These are phyloP conservation scores for Aspiorhynchus laticeps DNA, from an alignment of 2,113 vertebrate genomes.

Conservation along the genomic window DNA sequence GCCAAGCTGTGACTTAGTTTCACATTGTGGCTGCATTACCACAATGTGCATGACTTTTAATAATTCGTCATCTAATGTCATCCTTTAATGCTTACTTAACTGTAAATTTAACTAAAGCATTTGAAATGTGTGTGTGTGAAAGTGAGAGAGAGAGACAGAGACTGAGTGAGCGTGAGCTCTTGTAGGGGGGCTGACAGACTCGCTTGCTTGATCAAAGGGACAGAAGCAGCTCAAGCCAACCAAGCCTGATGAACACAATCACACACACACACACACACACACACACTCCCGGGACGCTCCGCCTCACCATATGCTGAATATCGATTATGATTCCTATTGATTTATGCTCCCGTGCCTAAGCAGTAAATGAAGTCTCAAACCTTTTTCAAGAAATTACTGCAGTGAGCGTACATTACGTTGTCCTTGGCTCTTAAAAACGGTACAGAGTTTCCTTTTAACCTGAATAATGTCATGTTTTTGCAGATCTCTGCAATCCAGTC, in stretches of 20 bases:
- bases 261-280: constrained; percentile 20
- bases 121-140: constrained; percentile 19
- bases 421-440: background rate
- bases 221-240: constrained; percentile 36
- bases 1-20: constrained; percentile 1
- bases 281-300: background rate
- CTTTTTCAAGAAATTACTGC: constrained; percentile 37
- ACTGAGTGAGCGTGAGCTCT: constrained; percentile 23
- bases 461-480: constrained; percentile 30
- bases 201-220: constrained; percentile 51
- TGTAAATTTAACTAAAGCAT: constrained; percentile 12
- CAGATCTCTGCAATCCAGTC: constrained; percentile 22
- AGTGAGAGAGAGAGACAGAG: background rate
- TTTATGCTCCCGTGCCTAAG: constrained; percentile 20
- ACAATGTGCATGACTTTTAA: background rate
- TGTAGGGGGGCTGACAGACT: constrained; percentile 25
- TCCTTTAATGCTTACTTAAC: background rate
- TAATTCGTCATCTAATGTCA: background rate
- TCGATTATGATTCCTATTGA: constrained; percentile 51
- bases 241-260: constrained; percentile 26
- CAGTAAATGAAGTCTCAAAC: constrained; percentile 31
- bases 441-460: background rate
- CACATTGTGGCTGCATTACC: background rate
- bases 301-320: constrained; percentile 48
- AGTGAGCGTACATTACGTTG: constrained; percentile 19